Evolutionary conservation across 2,888 invertebrate genomes (phyloP).

Genomic region (Agonopterix heracliana): DNA sequence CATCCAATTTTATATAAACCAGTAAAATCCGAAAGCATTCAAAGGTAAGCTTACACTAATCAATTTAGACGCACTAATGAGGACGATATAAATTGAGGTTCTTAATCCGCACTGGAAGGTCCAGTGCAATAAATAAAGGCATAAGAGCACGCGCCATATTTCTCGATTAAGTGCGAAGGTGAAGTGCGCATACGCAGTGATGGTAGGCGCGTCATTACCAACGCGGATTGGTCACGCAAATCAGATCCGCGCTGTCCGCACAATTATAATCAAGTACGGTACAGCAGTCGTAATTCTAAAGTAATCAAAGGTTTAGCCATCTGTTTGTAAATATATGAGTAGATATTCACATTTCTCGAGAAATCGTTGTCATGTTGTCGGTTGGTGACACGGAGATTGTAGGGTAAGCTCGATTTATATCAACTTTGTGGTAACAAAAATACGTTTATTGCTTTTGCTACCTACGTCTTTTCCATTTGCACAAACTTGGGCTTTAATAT

Average conservation of each 20-base stretch:
- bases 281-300: slow-evolving; percentile 69
- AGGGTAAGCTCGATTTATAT: slow-evolving; percentile 7
- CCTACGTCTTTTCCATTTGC: too few species aligned
- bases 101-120: slow-evolving; percentile 57
- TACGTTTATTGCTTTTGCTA: not conserved
- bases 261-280: slow-evolving; percentile 72
- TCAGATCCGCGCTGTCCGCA: slow-evolving; percentile 67
- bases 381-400: slow-evolving; percentile 1
- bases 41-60: slow-evolving; percentile 45
- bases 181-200: slow-evolving; percentile 34
- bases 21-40: slow-evolving; percentile 9
- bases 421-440: slow-evolving; percentile 1
- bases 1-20: slow-evolving; percentile 1
- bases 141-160: slow-evolving; percentile 72
- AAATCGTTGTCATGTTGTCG: not conserved
- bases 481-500: too few species aligned
- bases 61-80: slow-evolving; percentile 68
- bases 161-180: slow-evolving; percentile 75
- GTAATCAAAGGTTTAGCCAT: slow-evolving; percentile 65
- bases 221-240: slow-evolving; percentile 68
- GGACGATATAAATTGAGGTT: slow-evolving; percentile 65
- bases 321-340: slow-evolving; percentile 46
- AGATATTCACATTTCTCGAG: slow-evolving; percentile 3
- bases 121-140: slow-evolving; percentile 66
- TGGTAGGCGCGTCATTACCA: slow-evolving; percentile 65